Conservation (phyloP, 1,140 invertebrate species). For the Thalassaphorura encarpata region DNA sequence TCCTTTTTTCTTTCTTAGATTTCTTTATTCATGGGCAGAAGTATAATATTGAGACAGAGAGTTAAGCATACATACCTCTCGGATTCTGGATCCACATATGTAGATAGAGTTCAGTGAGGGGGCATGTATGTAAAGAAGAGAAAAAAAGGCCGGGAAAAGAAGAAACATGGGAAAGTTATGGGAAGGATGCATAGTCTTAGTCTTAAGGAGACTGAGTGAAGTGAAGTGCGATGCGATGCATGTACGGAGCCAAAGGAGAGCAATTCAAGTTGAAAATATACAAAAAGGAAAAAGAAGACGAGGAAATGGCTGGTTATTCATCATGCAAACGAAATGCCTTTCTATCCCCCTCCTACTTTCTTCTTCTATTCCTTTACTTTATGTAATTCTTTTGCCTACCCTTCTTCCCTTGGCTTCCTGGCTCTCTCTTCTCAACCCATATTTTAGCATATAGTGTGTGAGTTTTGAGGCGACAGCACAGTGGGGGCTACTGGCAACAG, state of each 20-base stretch:
- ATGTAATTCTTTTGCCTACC: conserved; percentile 1
- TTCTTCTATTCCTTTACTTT: neutral
- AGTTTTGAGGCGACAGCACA: conserved; percentile 9
- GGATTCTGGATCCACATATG: too few species aligned
- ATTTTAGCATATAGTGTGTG: conserved; percentile 22
- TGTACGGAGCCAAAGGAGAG: conserved; percentile 11
- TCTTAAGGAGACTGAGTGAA: conserved; percentile 2
- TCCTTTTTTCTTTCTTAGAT: too few species aligned
- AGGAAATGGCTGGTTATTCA: conserved; percentile 27
- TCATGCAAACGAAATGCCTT: conserved; percentile 30
- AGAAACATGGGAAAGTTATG: conserved; percentile 22
- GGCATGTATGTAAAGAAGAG: neutral
- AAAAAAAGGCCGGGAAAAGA: neutral
- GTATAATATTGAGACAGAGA: too few species aligned
- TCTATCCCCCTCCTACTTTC: conserved; percentile 14
- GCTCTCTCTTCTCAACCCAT: neutral
- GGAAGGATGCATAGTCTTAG: conserved; percentile 11
- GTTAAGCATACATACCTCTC: too few species aligned
- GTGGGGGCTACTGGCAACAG: too few species aligned
- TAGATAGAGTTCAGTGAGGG: neutral
- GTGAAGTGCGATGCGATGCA: neutral
- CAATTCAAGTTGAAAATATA: conserved; percentile 21
- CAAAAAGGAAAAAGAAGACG: conserved; percentile 14
- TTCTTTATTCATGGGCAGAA: too few species aligned
- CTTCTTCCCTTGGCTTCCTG: neutral